Percentiles rank a stretch among this genome's conserved stretches.
Conservation (phyloP, 2,888 invertebrate species). For the Pristionchus japonicus region DNA sequence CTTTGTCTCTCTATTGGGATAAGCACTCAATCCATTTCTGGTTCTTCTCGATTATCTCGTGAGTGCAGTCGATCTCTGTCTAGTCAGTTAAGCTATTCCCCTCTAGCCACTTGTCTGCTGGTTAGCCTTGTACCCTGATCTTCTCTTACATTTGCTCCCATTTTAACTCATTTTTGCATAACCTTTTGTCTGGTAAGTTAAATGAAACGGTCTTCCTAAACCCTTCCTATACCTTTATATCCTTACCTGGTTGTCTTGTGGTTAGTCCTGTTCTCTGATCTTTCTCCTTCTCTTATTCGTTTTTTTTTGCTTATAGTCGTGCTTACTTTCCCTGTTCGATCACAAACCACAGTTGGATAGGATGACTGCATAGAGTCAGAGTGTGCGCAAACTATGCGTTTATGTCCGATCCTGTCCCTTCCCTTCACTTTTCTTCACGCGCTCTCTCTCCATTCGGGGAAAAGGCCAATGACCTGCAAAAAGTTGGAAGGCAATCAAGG, state of each 20-base stretch:
- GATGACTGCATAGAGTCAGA: no score
- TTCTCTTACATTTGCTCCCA: no score
- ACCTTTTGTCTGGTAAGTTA: no score
- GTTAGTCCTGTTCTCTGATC: no score
- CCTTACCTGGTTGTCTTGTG: no score
- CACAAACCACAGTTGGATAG: not conserved
- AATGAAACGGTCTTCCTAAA: no score
- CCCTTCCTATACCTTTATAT: no score
- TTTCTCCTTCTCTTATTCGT: not conserved
- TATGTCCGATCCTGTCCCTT: not conserved
- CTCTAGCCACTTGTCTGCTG: not conserved
- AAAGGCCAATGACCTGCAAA: conserved; percentile 1
- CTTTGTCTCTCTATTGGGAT: no score
- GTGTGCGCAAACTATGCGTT: not conserved
- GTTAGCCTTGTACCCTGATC: not conserved
- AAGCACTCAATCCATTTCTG: no score
- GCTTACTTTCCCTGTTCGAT: not conserved
- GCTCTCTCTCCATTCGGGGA: not conserved
- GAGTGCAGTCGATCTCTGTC: not conserved
- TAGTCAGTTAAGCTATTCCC: not conserved
- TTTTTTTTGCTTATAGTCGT: not conserved
- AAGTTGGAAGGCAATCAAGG: not conserved
- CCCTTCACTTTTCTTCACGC: not conserved
- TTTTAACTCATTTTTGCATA: no score
- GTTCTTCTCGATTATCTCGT: no score